Evolutionary conservation across 1,140 invertebrate genomes (phyloP).

Genomic region (Pseudomyrmex flavicornis): DNA sequence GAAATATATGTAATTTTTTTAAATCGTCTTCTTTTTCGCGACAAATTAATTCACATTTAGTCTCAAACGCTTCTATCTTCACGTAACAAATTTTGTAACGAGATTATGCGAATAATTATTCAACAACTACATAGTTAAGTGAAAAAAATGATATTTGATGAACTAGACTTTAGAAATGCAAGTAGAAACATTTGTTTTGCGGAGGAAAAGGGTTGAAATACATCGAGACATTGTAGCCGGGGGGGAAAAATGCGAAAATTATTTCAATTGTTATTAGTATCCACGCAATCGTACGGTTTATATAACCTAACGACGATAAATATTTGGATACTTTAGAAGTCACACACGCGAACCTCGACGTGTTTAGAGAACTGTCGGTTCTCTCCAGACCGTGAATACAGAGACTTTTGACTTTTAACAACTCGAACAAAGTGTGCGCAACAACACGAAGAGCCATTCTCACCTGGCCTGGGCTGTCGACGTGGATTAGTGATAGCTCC

Average conservation of each 20-base stretch:
- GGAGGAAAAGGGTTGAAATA: too few species aligned
- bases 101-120: neutral
- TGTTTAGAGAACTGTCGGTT: neutral
- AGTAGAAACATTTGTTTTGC: too few species aligned
- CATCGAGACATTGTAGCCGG: too few species aligned
- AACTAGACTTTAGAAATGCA: neutral
- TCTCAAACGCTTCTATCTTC: too few species aligned
- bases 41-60: too few species aligned
- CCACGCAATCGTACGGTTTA: too few species aligned
- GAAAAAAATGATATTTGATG: neutral
- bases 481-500: slow-evolving; percentile 57
- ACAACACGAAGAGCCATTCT: slow-evolving; percentile 47
- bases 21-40: neutral
- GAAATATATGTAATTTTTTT: neutral
- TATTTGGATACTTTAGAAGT: too few species aligned
- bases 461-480: slow-evolving; percentile 61
- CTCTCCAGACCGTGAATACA: neutral
- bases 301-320: too few species aligned
- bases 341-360: neutral
- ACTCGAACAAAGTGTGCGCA: slow-evolving; percentile 43
- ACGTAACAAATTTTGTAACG: neutral
- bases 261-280: too few species aligned
- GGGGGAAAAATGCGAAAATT: too few species aligned
- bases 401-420: slow-evolving; percentile 44
- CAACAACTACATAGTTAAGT: neutral